Evolutionary conservation across 2,113 vertebrate genomes (phyloP), one percentile per base, ranked within the genome.

Genomic region (Nanorana parkeri): DNA sequence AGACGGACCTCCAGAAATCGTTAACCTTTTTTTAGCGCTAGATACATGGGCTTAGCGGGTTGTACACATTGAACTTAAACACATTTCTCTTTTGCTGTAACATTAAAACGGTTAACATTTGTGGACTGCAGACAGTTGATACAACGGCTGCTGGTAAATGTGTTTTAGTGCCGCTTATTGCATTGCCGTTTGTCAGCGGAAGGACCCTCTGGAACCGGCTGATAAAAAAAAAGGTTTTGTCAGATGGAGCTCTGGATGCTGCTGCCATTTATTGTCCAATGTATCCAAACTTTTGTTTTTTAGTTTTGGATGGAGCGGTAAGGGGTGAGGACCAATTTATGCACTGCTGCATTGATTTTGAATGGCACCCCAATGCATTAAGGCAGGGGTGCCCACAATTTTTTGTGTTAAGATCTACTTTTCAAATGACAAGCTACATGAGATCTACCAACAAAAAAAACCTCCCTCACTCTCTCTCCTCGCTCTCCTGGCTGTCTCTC

Each of bases 1-100:
- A 82, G 61, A 82, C 61, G 60, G 71, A 75, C 80, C 80, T 82
- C 71, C 74, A 67, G 41, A 74, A 74, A 73, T 47, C 36, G 71
- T 63, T 81, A 81, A 81, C 79, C 69, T 51, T 81, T 51, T 81
- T 64, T 56, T 28, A 60, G 58, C 52, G 51, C 68, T 15, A 36
- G 26, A 64, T 74, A 58, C 54, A 17, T 26, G 60, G 41, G 41
- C 19, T 36, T 56, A 60, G 41, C 24, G 24, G 21, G 68, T 36
- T 3, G 41, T 56, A 17, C 21, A 71, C 21, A 71, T 63, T 47
- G 17, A 56, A 63, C 36, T 28, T 4, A 61, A 29, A 71, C 52
- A 47, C 17, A 21, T 41, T n/a, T 23, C 10, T 24, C 36, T 8
- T n/a, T 17, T 16, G 17, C 6, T 28, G 21, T 63, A 55, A 47